Evolutionary conservation across 2,113 vertebrate species (phyloP).

Genomic region (Ptilonorhynchus violaceus): DNA sequence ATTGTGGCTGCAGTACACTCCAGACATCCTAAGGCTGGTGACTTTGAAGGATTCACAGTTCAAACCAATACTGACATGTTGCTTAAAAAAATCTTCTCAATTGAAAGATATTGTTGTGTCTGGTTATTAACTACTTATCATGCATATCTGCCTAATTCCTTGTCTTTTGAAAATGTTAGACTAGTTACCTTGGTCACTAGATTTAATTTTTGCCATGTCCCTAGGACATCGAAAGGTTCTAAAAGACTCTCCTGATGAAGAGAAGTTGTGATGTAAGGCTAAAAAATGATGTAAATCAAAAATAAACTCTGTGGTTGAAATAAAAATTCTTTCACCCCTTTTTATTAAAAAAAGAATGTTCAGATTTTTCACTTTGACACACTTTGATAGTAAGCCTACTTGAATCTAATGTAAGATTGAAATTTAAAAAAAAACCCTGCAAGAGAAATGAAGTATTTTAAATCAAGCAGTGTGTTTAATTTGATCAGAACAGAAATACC

Average conservation of each 20-base stretch:
- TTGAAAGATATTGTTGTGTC: neutral
- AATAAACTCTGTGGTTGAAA: neutral
- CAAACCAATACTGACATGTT: neutral
- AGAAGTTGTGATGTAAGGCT: neutral
- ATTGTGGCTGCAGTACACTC: neutral
- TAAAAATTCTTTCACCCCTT: neutral
- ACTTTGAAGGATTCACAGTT: neutral
- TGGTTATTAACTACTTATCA: neutral
- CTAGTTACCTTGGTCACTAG: neutral
- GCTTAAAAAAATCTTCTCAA: neutral
- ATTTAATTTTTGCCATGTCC: neutral
- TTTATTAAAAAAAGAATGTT: neutral
- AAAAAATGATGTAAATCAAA: neutral
- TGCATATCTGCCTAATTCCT: neutral
- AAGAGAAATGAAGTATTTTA: neutral
- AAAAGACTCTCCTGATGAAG: neutral
- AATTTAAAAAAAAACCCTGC: neutral
- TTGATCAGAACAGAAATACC: neutral
- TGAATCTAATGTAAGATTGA: neutral
- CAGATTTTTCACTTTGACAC: neutral
- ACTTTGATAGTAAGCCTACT: neutral
- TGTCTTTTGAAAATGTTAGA: neutral
- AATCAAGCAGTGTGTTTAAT: neutral
- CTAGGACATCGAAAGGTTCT: neutral
- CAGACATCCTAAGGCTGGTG: neutral